Evolutionary conservation across 2,888 invertebrate species (phyloP).

Genomic region (Heliconius erato): DNA sequence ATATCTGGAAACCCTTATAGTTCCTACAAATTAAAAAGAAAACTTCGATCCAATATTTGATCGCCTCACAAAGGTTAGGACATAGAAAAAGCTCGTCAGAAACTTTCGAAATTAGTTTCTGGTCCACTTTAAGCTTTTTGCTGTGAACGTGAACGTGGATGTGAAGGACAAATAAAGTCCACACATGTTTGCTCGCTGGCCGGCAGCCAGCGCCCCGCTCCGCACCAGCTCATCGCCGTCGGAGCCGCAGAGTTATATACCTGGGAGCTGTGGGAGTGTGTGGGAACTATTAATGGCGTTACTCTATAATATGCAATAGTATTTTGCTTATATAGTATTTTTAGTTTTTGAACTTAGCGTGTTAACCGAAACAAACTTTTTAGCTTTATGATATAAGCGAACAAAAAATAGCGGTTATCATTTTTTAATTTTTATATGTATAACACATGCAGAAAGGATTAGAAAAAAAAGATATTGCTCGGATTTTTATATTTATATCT

Average conservation of each 20-base stretch:
- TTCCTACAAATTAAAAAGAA: neutral
- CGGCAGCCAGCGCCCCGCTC: slow-evolving; percentile 18
- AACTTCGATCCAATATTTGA: slow-evolving; percentile 3
- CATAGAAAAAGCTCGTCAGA: slow-evolving; percentile 17
- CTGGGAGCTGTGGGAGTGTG: neutral
- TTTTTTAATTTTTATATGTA: neutral
- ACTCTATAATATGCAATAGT: neutral
- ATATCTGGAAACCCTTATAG: neutral
- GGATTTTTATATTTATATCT: too few species aligned
- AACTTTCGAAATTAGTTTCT: slow-evolving; percentile 30
- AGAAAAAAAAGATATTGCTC: too few species aligned
- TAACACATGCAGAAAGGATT: neutral
- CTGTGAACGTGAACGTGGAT: slow-evolving; percentile 5
- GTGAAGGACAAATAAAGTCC: slow-evolving; percentile 25
- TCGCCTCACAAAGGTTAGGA: slow-evolving; percentile 4
- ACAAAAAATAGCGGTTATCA: too few species aligned
- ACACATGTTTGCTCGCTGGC: slow-evolving; percentile 16
- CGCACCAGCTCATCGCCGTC: slow-evolving; percentile 8
- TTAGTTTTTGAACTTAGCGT: neutral
- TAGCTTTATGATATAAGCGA: too few species aligned
- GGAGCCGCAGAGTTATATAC: slow-evolving; percentile 25
- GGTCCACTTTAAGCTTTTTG: slow-evolving; percentile 8
- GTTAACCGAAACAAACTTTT: neutral
- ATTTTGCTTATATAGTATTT: neutral
- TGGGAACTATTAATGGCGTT: neutral